Evolutionary conservation across 1,140 invertebrate genomes (phyloP).

Genomic region (Drosophila bocqueti): DNA sequence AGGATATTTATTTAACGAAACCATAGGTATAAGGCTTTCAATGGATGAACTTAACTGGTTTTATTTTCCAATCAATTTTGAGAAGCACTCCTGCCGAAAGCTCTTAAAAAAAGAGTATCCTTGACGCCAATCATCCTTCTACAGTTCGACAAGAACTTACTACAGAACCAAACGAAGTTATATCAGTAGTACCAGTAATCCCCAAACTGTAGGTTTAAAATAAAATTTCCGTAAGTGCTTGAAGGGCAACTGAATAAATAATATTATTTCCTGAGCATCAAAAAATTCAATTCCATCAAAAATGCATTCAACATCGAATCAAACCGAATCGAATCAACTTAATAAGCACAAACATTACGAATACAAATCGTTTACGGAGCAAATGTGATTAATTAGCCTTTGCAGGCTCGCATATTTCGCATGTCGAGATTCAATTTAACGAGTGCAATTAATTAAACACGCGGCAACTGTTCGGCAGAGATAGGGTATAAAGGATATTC

Average conservation of each 20-base stretch:
- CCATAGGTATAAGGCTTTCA: not conserved
- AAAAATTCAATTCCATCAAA: slow-evolving; percentile 29
- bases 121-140: not conserved
- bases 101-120: not conserved
- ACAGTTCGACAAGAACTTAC: not conserved
- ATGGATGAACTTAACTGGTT: not conserved
- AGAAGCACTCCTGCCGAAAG: not conserved
- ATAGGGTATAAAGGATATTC: slow-evolving; percentile 25
- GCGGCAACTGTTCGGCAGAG: not conserved
- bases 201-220: slow-evolving; percentile 18
- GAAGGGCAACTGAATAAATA: slow-evolving; percentile 25
- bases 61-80: not conserved
- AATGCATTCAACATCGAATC: slow-evolving; percentile 22
- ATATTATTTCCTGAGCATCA: slow-evolving; percentile 2
- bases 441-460: slow-evolving; percentile 58
- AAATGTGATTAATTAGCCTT: slow-evolving; percentile 67
- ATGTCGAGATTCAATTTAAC: slow-evolving; percentile 62
- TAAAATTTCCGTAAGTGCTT: not conserved
- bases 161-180: not conserved
- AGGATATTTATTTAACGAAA: not conserved
- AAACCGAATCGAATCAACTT: slow-evolving; percentile 20
- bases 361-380: slow-evolving; percentile 49
- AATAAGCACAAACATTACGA: slow-evolving; percentile 56
- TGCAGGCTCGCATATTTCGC: slow-evolving; percentile 37
- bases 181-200: not conserved